Evolutionary conservation across 2,113 vertebrate genomes (phyloP).

Genomic region (Petroica traversi): DNA sequence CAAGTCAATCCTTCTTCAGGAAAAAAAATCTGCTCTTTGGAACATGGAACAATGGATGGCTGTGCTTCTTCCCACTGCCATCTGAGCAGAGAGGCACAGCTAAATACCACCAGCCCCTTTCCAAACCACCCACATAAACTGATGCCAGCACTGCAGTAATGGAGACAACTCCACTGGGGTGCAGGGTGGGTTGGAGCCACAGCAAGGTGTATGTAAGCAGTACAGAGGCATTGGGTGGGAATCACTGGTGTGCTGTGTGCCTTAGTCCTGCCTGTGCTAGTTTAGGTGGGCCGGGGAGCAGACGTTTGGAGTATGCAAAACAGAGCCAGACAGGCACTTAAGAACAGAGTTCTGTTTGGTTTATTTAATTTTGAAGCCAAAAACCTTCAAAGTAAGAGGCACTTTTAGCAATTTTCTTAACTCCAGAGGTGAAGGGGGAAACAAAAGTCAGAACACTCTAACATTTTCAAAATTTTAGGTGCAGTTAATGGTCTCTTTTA

Average conservation of each 20-base stretch:
- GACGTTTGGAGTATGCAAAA: not conserved
- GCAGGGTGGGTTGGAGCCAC: accelerated
- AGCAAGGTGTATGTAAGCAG: not conserved
- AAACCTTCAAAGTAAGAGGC: not conserved
- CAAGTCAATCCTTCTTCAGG: not conserved
- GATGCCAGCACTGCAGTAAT: not conserved
- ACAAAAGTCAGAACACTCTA: not conserved
- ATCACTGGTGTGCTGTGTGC: not conserved
- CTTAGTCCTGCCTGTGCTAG: not conserved
- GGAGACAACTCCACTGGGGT: not conserved
- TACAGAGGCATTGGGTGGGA: accelerated
- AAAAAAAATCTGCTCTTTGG: not conserved
- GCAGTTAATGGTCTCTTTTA: not conserved
- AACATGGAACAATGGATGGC: accelerated
- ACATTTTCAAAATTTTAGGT: not conserved
- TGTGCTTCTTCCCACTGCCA: not conserved
- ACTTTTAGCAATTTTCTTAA: not conserved
- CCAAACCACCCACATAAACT: not conserved
- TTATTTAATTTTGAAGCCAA: not conserved
- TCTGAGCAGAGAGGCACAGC: not conserved
- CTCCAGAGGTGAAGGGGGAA: not conserved
- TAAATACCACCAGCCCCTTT: not conserved
- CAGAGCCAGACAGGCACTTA: not conserved
- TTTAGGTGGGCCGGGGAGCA: not conserved
- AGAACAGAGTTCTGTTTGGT: not conserved